Evolutionary conservation across 2,888 invertebrate genomes (phyloP).

Genomic region (Lasiommata megera): DNA sequence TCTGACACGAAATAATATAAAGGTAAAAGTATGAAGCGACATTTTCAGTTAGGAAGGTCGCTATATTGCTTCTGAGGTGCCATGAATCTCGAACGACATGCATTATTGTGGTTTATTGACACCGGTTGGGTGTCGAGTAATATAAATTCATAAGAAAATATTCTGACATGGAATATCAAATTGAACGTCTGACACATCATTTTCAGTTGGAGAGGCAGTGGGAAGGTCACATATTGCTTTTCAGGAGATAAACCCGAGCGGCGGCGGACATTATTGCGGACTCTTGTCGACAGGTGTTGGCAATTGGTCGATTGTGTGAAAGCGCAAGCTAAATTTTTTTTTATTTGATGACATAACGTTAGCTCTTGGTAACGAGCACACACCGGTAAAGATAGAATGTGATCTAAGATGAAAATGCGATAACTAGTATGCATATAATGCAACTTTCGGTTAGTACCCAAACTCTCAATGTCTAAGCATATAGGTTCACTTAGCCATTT

Average conservation of each 20-base stretch:
- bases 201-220: constrained; percentile 6
- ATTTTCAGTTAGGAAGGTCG: constrained; percentile 11
- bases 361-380: background rate
- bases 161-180: background rate
- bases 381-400: no score
- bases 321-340: background rate
- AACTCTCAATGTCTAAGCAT: no score
- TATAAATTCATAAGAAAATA: constrained; percentile 9
- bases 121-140: constrained; percentile 51
- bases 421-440: no score
- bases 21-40: background rate
- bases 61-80: constrained; percentile 14
- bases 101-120: constrained; percentile 29
- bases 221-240: constrained; percentile 11
- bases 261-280: constrained; percentile 22
- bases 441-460: no score
- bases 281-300: constrained; percentile 10
- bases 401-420: no score
- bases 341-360: background rate
- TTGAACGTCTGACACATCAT: constrained; percentile 1
- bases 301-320: constrained; percentile 4
- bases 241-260: constrained; percentile 12
- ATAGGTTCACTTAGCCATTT: no score
- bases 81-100: constrained; percentile 18
- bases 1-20: background rate